Evolutionary conservation across 2,113 vertebrate genomes (phyloP).

Genomic region (Calyptomena viridis): DNA sequence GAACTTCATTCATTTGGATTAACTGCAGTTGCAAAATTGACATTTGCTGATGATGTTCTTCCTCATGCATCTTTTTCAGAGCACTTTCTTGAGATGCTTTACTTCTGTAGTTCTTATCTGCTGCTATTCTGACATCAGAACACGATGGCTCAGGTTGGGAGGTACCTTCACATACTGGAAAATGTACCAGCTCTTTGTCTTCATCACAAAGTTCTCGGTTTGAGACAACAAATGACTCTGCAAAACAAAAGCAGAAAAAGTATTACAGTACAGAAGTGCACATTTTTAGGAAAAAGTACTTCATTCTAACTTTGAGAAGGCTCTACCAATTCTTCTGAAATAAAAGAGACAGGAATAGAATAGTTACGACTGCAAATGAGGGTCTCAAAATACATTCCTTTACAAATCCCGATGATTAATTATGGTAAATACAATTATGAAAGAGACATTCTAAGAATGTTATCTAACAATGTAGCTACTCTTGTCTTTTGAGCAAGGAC

Average conservation of each 20-base stretch:
- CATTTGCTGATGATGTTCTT: constrained; percentile 84
- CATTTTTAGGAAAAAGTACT: neutral
- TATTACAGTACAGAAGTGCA: neutral
- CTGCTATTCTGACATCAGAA: constrained; percentile 78
- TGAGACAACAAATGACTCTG: constrained; percentile 78
- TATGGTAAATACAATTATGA: neutral
- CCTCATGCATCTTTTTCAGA: constrained; percentile 84
- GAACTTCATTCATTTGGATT: constrained; percentile 85
- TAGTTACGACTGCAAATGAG: neutral
- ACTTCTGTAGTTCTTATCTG: constrained; percentile 81
- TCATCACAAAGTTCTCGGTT: constrained; percentile 80
- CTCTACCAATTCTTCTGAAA: neutral
- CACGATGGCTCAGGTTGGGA: constrained; percentile 78
- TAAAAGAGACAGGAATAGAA: neutral
- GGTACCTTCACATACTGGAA: constrained; percentile 79
- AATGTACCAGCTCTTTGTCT: constrained; percentile 80
- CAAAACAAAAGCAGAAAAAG: constrained; percentile 63
- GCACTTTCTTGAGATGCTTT: constrained; percentile 81
- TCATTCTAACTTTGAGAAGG: neutral
- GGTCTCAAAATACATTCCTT: neutral
- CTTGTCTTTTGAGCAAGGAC: neutral
- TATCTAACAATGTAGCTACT: neutral
- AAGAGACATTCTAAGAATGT: neutral
- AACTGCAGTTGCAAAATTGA: constrained; percentile 81
- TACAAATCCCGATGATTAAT: neutral